Conservation (phyloP, 2,113 vertebrate species). For the Mesembrinibis cayennensis region DNA sequence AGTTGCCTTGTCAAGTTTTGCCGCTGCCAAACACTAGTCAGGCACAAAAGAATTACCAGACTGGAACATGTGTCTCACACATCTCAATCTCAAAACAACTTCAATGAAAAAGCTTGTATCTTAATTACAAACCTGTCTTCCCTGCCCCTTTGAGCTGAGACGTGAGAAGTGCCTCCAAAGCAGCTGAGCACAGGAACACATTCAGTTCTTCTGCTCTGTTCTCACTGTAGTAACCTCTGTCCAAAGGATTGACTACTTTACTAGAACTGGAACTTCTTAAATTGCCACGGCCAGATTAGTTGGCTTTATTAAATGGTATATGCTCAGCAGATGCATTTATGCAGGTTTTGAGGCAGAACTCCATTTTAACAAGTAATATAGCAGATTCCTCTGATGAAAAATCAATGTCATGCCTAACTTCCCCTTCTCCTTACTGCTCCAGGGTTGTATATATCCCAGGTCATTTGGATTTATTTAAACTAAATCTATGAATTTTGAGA, state of each 20-base stretch:
- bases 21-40: background rate
- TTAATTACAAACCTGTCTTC: background rate
- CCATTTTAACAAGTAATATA: background rate
- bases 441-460: background rate
- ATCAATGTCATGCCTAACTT: background rate
- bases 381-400: background rate
- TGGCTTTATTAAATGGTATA: background rate
- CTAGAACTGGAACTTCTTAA: background rate
- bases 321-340: background rate
- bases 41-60: background rate
- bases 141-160: background rate
- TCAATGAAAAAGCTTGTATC: background rate
- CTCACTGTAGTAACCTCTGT: background rate
- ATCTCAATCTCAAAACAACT: background rate
- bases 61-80: background rate
- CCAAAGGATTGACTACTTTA: background rate
- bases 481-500: background rate
- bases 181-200: background rate
- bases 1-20: background rate
- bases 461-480: background rate
- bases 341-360: background rate
- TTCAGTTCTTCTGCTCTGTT: background rate
- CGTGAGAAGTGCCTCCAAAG: background rate
- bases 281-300: background rate
- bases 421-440: background rate